Evolutionary conservation across 2,113 vertebrate genomes (phyloP).

Genomic region (Sardina pilchardus): DNA sequence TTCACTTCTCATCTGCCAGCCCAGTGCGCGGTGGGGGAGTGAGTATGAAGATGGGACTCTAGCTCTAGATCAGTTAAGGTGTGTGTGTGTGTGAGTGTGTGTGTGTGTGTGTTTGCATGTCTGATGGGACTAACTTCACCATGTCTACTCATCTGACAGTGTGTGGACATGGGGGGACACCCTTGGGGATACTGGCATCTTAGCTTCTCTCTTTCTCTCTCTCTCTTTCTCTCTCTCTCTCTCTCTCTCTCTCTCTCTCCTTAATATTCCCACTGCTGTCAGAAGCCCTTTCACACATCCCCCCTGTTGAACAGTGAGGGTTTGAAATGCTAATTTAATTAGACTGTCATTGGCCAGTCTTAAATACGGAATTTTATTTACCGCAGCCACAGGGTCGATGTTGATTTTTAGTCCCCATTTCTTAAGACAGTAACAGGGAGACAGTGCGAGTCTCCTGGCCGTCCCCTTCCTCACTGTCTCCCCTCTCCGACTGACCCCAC

Average conservation of each 20-base stretch:
- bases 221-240: background rate
- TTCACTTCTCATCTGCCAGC: slow-evolving; percentile 92
- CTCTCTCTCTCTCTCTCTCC: background rate
- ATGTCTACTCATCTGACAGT: slow-evolving; percentile 34
- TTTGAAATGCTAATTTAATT: slow-evolving; percentile 74
- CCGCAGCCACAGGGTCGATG: background rate
- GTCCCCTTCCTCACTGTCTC: background rate
- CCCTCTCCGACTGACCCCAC: background rate
- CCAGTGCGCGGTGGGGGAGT: slow-evolving; percentile 52
- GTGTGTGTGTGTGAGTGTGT: slow-evolving; percentile 36
- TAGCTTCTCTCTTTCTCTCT: slow-evolving; percentile 25
- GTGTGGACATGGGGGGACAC: slow-evolving; percentile 48
- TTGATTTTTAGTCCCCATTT: background rate
- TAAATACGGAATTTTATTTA: slow-evolving; percentile 63
- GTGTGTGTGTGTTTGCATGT: slow-evolving; percentile 34
- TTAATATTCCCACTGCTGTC: slow-evolving; percentile 45
- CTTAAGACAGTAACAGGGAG: background rate
- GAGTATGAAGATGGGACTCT: slow-evolving; percentile 48
- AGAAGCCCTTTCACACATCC: slow-evolving; percentile 64
- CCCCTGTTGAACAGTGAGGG: slow-evolving; percentile 54
- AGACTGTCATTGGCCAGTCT: slow-evolving; percentile 70
- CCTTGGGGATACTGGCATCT: slow-evolving; percentile 48
- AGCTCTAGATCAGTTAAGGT: slow-evolving; percentile 55
- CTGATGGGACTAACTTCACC: background rate
- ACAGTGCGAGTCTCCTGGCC: background rate